These are phyloP conservation scores for Selene dorsalis DNA, from an alignment of 2,797 vertebrate species.

Conservation along the genomic window DNA sequence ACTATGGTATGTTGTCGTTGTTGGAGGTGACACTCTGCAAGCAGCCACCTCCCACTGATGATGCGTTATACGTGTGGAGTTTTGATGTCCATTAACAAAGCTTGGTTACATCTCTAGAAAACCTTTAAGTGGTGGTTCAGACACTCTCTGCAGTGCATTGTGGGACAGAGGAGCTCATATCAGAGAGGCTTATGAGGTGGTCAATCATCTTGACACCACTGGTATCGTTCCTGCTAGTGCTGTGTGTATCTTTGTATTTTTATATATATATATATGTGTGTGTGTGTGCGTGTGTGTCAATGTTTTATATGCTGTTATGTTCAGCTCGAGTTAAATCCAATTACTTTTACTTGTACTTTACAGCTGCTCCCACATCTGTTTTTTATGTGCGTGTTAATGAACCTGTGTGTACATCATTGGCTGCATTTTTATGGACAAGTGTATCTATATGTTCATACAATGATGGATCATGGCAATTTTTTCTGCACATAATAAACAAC, in stretches of 20 bases:
- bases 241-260: conserved; percentile 32
- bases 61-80: too few species aligned
- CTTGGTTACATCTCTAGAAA: too few species aligned
- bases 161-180: conserved; percentile 51
- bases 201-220: conserved; percentile 66
- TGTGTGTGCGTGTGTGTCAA: conserved; percentile 1
- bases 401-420: not conserved
- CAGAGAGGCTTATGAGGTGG: conserved; percentile 57
- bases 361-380: too few species aligned
- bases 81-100: too few species aligned
- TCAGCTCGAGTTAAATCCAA: too few species aligned
- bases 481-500: conserved; percentile 16
- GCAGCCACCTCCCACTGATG: too few species aligned
- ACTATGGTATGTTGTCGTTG: too few species aligned
- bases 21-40: too few species aligned
- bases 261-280: conserved; percentile 10
- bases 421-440: not conserved
- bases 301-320: too few species aligned
- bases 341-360: too few species aligned
- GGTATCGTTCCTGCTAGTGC: conserved; percentile 35
- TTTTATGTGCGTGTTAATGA: not conserved
- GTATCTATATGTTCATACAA: not conserved
- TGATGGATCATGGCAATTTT: conserved; percentile 5
- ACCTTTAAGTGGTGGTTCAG: not conserved
- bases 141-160: conserved; percentile 33